Evolutionary conservation across 2,797 vertebrate genomes (phyloP), one percentile per base, ranked within the genome.

Genomic region (Alcedo atthis): DNA sequence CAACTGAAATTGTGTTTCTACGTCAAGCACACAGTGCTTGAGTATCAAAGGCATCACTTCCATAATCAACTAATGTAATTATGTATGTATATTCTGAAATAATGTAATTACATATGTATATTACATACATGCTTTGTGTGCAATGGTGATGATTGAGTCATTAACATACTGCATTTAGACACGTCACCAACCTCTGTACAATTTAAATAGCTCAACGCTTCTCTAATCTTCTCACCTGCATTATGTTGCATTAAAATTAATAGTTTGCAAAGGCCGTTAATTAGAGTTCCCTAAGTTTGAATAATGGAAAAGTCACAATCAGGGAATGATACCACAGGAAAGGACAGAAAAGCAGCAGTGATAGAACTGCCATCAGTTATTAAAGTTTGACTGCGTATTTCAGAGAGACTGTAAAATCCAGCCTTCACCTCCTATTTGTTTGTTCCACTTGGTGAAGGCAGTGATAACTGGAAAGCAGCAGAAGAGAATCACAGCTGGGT

Each of bases 11-110:
- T 24, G 9, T 4, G 5, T 73, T 89, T 64, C 37, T 48, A 21
- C 7, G 11, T 63, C 43, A 49, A 69, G 21, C 18, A 53, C 32
- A n/a, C 6, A 35, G 32, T 0, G 0, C 42, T 33, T 15, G 26
- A 81, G 5, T 53, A 64, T 26, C 30, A 46, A 69, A 58, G 15
- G 17, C 15, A 70, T 37, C 45, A 26, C 13, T 81, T 83, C 63
- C 43, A 37, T 40, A 69, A 86, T 55, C 30, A 85, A 77, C 10
- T 63, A 54, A 77, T 49, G 20, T 25, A 83, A 88, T 40, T 64
- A 32, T 8, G 18, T 25, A 59, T 43, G 30, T 43, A 18, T 46
- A 58, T 62, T 67, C 46, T 4, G 43, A 53, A 40, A 62, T 66
- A 58, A 73, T 37, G 18, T 22, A 74, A 86, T 45, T 61, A 33